Evolutionary conservation across 2,888 invertebrate species (phyloP).

Genomic region (Drosophila merina): DNA sequence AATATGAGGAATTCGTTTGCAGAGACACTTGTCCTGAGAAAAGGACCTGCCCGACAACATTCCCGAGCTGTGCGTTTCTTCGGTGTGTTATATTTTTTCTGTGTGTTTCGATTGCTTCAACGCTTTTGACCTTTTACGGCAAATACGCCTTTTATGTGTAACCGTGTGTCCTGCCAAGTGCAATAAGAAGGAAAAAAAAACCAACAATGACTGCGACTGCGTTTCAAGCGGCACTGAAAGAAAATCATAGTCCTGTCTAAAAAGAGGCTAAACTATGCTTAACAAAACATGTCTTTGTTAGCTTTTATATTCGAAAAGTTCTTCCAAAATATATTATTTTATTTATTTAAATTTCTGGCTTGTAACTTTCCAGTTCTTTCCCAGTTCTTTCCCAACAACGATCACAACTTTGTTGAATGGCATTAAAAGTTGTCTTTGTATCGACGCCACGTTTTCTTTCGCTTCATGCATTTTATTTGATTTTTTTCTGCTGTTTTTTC

Average conservation of each 20-base stretch:
- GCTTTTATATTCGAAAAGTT: not conserved
- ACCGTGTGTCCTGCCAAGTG: constrained; percentile 38
- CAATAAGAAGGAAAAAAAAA: constrained; percentile 21
- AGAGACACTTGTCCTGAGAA: not conserved
- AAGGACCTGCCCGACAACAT: not conserved
- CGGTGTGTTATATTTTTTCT: not conserved
- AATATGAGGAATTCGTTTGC: not conserved
- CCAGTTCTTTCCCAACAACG: constrained; percentile 7
- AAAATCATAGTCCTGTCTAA: not conserved
- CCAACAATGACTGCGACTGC: constrained; percentile 10
- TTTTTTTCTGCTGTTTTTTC: not conserved
- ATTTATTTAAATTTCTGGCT: not conserved
- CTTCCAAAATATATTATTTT: not conserved
- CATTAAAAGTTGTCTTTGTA: constrained; percentile 73
- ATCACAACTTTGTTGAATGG: constrained; percentile 70
- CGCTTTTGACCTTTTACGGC: constrained; percentile 28
- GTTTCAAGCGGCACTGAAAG: constrained; percentile 3
- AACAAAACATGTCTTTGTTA: not conserved
- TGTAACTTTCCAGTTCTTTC: not conserved
- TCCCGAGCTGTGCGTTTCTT: constrained; percentile 4
- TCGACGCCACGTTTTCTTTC: constrained; percentile 51
- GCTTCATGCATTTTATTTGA: constrained; percentile 6
- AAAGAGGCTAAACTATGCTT: too few species aligned
- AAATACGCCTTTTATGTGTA: constrained; percentile 40
- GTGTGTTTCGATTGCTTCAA: constrained; percentile 24